Evolutionary conservation across 2,113 vertebrate species (phyloP), one percentile per base, ranked within the genome.

Genomic region (Tringa solitaria): DNA sequence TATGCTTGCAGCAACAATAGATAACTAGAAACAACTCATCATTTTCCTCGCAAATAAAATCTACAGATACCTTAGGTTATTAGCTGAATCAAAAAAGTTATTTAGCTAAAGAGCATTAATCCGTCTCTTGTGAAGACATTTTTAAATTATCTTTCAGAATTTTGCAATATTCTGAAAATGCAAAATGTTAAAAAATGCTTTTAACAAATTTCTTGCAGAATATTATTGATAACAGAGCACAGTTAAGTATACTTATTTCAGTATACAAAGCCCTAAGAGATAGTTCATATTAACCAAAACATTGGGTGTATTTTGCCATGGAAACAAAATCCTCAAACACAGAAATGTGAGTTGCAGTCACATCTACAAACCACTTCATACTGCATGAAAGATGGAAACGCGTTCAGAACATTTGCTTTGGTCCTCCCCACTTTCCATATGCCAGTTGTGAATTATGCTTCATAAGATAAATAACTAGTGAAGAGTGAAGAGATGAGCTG

Each of bases 401-500:
- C 51, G 41, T 75, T 94, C 39, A 24, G 33, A 87, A 83, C 5
- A 7, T 39, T 82, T 96, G 88, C 80, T 75, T 94, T 68, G 93
- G 77, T 63, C 56, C 79, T 93, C 53, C 53, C 54, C 22, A 23
- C 50, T 90, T 79, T 53, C 81, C 87, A 90, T 85, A 87, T 68
- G 85, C 46, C 59, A 96, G 93, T 26, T 69, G 80, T 64, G 95
- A 96, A 90, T 92, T 90, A 80, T 92, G 89, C 87, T 92, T 96
- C 74, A 78, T 17, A 53, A 96, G 84, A 93, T 61, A 96, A 95
- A 97, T 39, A 96, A 63, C 93, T 41, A 97, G 91, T 94, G 61
- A 97, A 84, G 95, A 91, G 96, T 94, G 82, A 96, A 97, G 95
- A 96, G 87, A 92, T 89, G 95, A 96, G 81, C 77, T 90, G 91